Base-by-base conservation (phyloP, 2,797 vertebrate species). In the Microtus obscurus region DNA sequence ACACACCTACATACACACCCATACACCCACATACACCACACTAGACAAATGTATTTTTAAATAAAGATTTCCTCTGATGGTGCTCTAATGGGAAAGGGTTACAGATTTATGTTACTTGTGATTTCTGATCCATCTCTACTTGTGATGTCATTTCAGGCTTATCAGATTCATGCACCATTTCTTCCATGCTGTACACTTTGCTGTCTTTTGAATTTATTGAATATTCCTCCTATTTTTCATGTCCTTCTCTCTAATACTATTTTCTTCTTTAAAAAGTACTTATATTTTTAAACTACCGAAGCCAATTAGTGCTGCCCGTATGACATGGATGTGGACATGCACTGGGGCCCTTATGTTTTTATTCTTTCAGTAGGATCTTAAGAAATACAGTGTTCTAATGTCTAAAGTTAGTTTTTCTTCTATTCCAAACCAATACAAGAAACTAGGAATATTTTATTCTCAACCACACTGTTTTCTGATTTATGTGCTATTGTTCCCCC, bases 361-460 rank as follows among this genome's bases (percentile, higher is more conserved):
- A 51, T 53, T 92, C 43, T 94, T 81, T 81, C 37, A 94, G 82
- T 81, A 34, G 12, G 85, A 89, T 53, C 34, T 92, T 96, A 74
- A 92, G 74, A 95, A 95, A 86, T 80, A 13, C 19, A 95, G 90
- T 31, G 31, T 74, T 67, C 19, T 6, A 2, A 40, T 48, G 9
- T 71, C 37, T 78, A 79, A 77, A 86, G 63, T 53, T 89, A 82
- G 90, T 67, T 93, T 93, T 95, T 76, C 34, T 10, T 23, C 34
- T 90, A 65, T 34, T 80, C 48, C 19, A 92, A 76, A 95, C 87
- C 65, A 95, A 88, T 87, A 80, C 25, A 82, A 73, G 45, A 34
- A 74, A 17, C 14, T 61, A 67, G 25, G 4, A 29, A 61, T 16
- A 14, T 83, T 94, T 95, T 61, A 63, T 92, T 56, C n/a, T 29